These are phyloP conservation scores for Muschampia plurimacula DNA, from an alignment of 2,888 invertebrate species.

Conservation along the genomic window DNA sequence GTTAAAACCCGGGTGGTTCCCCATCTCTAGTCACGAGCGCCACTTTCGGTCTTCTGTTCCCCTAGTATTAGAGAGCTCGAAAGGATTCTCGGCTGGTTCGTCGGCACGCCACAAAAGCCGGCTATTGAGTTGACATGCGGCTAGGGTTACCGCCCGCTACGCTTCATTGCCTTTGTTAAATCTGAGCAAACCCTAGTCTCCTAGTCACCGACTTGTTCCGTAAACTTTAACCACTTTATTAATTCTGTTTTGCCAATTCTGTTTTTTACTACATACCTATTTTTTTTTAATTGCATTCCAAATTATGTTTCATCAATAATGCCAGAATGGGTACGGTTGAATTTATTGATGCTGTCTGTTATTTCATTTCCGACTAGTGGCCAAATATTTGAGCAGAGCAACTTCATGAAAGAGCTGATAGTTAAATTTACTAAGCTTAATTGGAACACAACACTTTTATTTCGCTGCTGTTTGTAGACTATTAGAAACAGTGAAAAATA, in stretches of 20 bases:
- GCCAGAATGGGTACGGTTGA: slow-evolving; percentile 46
- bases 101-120: slow-evolving; percentile 73
- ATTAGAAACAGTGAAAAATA: slow-evolving; percentile 16
- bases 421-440: slow-evolving; percentile 20
- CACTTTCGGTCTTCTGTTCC: slow-evolving; percentile 68
- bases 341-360: slow-evolving; percentile 47
- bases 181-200: slow-evolving; percentile 20
- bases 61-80: slow-evolving; percentile 66
- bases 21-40: slow-evolving; percentile 54
- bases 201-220: slow-evolving; percentile 21
- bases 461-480: slow-evolving; percentile 2
- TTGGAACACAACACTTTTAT: slow-evolving; percentile 23
- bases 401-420: slow-evolving; percentile 22
- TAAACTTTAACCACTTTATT: slow-evolving; percentile 18
- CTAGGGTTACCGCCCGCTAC: slow-evolving; percentile 51
- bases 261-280: slow-evolving; percentile 66
- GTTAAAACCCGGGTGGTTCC: slow-evolving; percentile 58
- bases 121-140: slow-evolving; percentile 66
- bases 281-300: slow-evolving; percentile 68
- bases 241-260: slow-evolving; percentile 43
- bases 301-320: slow-evolving; percentile 50
- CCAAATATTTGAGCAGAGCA: slow-evolving; percentile 53
- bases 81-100: slow-evolving; percentile 72
- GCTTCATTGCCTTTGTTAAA: slow-evolving; percentile 40
- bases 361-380: slow-evolving; percentile 52